These are phyloP conservation scores for Lepilemur ruficaudatus DNA, from an alignment of 2,797 vertebrate genomes.

Conservation along the genomic window DNA sequence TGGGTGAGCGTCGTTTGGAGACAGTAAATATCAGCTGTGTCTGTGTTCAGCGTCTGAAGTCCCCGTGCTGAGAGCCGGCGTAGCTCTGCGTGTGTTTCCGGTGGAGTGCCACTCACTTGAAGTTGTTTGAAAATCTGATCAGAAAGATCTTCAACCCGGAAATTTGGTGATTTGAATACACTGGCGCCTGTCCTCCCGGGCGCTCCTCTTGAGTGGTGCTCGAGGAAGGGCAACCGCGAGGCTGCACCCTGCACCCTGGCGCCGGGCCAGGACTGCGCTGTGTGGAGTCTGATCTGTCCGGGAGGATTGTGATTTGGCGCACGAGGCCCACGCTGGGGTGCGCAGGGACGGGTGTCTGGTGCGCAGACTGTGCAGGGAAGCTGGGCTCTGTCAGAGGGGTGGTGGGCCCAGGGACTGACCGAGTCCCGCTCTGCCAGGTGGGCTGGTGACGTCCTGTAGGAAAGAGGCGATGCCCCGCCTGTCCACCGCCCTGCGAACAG, in stretches of 20 bases:
- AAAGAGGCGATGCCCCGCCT: not conserved
- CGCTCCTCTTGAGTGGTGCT: not conserved
- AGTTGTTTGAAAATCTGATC: conserved; percentile 70
- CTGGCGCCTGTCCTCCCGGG: fast-evolving
- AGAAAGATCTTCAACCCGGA: conserved; percentile 44
- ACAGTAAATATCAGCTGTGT: not conserved
- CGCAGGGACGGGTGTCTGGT: not conserved
- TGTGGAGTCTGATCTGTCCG: not conserved
- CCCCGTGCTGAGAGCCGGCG: conserved; percentile 16
- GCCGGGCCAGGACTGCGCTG: fast-evolving
- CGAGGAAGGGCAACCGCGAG: fast-evolving
- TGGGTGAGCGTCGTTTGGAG: not conserved
- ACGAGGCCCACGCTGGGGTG: fast-evolving
- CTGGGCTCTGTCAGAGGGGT: not conserved
- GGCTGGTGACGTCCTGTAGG: not conserved
- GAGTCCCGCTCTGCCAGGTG: not conserved
- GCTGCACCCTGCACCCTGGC: fast-evolving
- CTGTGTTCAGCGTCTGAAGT: not conserved
- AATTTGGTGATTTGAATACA: conserved; percentile 13
- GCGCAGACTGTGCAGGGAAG: not conserved
- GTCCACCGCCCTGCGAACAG: fast-evolving
- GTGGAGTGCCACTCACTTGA: conserved; percentile 31
- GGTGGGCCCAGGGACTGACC: not conserved
- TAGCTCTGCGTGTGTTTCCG: not conserved
- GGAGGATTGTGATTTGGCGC: not conserved